Evolutionary conservation across 2,797 vertebrate genomes (phyloP).

Genomic region (Brotogeris chrysoptera): DNA sequence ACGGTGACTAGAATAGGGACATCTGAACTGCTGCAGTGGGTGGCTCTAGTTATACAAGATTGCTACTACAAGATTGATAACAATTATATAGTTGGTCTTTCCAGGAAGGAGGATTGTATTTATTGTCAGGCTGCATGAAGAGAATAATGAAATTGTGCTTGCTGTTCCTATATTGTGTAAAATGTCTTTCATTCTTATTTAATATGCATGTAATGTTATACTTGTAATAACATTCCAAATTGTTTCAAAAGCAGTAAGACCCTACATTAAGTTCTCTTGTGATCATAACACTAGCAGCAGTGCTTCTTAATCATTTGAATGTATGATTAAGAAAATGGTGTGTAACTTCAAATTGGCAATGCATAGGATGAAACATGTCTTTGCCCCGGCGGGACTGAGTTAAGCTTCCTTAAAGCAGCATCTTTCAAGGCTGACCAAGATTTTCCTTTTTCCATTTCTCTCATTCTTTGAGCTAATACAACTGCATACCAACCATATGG

Average conservation of each 20-base stretch:
- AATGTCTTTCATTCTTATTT: slow-evolving; percentile 4
- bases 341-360: neutral
- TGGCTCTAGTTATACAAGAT: neutral
- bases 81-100: neutral
- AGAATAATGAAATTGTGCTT: neutral
- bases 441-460: neutral
- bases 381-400: neutral
- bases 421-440: neutral
- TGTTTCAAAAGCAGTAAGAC: neutral
- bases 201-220: neutral
- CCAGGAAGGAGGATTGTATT: neutral
- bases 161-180: neutral
- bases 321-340: neutral
- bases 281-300: neutral
- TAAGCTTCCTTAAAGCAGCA: neutral
- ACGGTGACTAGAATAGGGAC: neutral
- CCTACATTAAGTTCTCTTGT: neutral
- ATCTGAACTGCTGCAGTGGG: neutral
- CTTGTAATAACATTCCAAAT: neutral
- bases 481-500: neutral
- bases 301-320: slow-evolving; percentile 7
- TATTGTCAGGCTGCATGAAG: neutral
- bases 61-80: neutral
- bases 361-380: neutral
- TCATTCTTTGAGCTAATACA: neutral